A percentile compares a stretch with the other conserved stretches of the same genome.
phyloP scores from a whole-genome alignment of 2,797 vertebrate species.

The Delichon dasypus region DNA sequence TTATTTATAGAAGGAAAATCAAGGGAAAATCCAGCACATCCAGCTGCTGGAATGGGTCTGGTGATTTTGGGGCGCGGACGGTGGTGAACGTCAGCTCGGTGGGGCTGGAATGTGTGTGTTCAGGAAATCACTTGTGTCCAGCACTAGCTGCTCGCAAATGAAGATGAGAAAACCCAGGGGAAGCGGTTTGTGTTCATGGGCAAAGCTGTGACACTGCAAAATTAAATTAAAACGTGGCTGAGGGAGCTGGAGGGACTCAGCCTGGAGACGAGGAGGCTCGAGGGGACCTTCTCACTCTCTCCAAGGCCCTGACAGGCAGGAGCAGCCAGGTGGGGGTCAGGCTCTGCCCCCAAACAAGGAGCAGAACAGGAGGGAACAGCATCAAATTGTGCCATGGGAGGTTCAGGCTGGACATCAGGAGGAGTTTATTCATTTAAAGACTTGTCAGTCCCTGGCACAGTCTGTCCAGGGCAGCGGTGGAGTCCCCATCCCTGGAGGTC shows the following conservation, averaged over 20 bases:
- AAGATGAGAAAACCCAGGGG: not conserved
- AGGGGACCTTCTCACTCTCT: not conserved
- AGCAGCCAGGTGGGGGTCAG: not conserved
- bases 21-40: not conserved
- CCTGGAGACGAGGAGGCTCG: not conserved
- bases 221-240: not conserved
- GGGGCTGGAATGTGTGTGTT: not conserved
- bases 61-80: not conserved
- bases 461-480: not conserved
- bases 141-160: not conserved
- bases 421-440: not conserved
- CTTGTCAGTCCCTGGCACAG: not conserved
- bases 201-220: not conserved
- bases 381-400: not conserved
- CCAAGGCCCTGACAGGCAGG: not conserved
- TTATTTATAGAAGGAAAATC: constrained; percentile 37
- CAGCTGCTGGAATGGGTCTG: not conserved
- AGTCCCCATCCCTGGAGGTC: not conserved
- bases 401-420: not conserved
- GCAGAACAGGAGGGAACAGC: not conserved
- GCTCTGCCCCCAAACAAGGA: not conserved
- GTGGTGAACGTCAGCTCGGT: not conserved
- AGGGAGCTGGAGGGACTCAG: not conserved
- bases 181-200: not conserved
- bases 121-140: not conserved